Evolutionary conservation across 2,888 invertebrate species (phyloP).

Genomic region (Leucozona laternaria): DNA sequence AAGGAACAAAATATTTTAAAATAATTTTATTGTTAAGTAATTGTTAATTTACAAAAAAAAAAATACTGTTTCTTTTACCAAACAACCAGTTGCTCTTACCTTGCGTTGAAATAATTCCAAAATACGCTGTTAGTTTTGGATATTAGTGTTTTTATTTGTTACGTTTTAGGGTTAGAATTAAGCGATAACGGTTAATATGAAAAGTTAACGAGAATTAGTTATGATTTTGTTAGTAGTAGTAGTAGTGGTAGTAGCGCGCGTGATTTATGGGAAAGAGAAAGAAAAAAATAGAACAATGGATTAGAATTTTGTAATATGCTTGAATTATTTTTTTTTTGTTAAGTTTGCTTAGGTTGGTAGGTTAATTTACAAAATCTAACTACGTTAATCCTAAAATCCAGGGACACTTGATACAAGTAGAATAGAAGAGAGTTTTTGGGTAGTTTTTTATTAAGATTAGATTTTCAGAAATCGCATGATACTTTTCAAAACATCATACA

Average conservation of each 20-base stretch:
- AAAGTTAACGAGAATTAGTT: constrained; percentile 61
- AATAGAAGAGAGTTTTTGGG: neutral
- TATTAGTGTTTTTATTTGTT: constrained; percentile 72
- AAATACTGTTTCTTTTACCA: constrained; percentile 78
- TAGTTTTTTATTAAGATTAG: too few species aligned
- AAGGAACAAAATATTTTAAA: constrained; percentile 25
- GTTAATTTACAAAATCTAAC: constrained; percentile 40
- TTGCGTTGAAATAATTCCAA: constrained; percentile 99
- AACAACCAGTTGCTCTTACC: constrained; percentile 89
- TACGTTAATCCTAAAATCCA: constrained; percentile 28
- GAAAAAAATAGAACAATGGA: constrained; percentile 76
- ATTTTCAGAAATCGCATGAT: too few species aligned
- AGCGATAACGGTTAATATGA: constrained; percentile 57
- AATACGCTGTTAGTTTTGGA: constrained; percentile 91
- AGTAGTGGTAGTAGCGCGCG: constrained; percentile 75
- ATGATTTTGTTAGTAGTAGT: constrained; percentile 65
- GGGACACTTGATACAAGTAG: neutral
- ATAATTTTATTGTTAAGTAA: constrained; percentile 37
- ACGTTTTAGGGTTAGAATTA: constrained; percentile 72
- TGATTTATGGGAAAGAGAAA: constrained; percentile 76
- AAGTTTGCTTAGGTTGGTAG: constrained; percentile 47
- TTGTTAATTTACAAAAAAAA: constrained; percentile 47
- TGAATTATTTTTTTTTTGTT: constrained; percentile 48
- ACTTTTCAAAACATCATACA: neutral
- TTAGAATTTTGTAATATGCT: constrained; percentile 71